These are phyloP conservation scores for Ochotona curzoniae DNA, from an alignment of 2,113 vertebrate genomes.

Conservation along the genomic window DNA sequence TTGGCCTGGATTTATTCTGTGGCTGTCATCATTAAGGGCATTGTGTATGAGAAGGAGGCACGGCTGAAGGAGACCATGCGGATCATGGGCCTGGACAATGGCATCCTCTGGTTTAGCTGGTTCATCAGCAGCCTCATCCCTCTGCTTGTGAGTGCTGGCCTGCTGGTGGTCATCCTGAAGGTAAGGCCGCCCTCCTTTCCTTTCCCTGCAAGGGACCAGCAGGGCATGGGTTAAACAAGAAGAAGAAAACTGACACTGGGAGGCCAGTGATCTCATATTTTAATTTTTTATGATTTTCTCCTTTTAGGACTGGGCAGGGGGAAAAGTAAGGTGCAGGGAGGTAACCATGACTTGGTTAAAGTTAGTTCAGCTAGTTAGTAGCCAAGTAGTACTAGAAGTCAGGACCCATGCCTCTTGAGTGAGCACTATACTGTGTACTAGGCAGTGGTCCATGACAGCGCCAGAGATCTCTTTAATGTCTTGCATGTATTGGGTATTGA, in stretches of 20 bases:
- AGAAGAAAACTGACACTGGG: not conserved
- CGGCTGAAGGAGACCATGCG: constrained; percentile 98
- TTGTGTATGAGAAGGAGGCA: constrained; percentile 98
- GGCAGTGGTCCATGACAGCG: not conserved
- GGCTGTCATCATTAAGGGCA: constrained; percentile 97
- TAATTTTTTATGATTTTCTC: not conserved
- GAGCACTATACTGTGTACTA: not conserved
- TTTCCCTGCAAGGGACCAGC: not conserved
- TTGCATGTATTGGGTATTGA: not conserved
- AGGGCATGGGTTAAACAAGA: rapidly evolving
- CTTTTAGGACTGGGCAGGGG: not conserved
- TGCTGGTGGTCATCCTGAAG: constrained; percentile 96
- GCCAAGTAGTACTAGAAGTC: not conserved
- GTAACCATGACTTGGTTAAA: not conserved
- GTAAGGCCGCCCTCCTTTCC: constrained; percentile 82
- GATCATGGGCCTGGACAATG: constrained; percentile 96
- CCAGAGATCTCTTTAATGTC: not conserved
- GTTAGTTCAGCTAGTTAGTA: not conserved
- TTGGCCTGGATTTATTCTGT: constrained; percentile 99
- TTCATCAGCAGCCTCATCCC: constrained; percentile 97
- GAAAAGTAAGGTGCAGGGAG: not conserved
- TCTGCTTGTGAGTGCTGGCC: constrained; percentile 93
- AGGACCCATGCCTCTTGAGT: not conserved
- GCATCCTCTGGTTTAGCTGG: constrained; percentile 98
- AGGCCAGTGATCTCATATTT: not conserved